These are phyloP conservation scores for Neoscelio sp. DNA, from an alignment of 2,888 invertebrate genomes.

Conservation along the genomic window DNA sequence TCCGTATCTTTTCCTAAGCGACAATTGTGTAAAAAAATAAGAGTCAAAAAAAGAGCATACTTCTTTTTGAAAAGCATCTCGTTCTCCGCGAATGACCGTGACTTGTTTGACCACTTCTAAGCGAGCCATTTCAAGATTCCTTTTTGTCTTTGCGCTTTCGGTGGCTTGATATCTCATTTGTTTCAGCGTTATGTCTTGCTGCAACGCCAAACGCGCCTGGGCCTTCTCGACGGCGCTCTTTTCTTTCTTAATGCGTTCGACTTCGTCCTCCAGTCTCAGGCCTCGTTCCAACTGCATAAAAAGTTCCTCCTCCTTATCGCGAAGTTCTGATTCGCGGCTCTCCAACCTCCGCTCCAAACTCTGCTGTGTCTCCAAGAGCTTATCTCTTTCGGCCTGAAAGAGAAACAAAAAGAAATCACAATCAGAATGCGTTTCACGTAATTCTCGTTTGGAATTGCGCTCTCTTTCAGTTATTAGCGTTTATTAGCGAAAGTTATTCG, in stretches of 20 bases:
- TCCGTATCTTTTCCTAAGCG: too few relatives aligned
- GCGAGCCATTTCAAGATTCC: conserved; percentile 85
- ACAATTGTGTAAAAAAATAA: too few relatives aligned
- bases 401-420: conserved; percentile 2
- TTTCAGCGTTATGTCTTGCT: conserved; percentile 73
- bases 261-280: conserved; percentile 85
- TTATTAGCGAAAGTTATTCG: conserved; percentile 21
- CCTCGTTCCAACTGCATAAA: conserved; percentile 86
- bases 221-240: conserved; percentile 79
- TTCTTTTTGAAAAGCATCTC: conserved; percentile 85
- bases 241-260: conserved; percentile 77
- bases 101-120: conserved; percentile 86
- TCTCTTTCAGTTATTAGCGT: background rate
- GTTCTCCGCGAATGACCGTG: conserved; percentile 85
- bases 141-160: conserved; percentile 85
- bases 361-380: conserved; percentile 83
- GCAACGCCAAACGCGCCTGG: conserved; percentile 69
- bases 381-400: conserved; percentile 85
- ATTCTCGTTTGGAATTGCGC: too few relatives aligned
- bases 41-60: conserved; percentile 80
- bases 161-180: conserved; percentile 85
- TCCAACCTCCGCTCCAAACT: conserved; percentile 84
- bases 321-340: conserved; percentile 84
- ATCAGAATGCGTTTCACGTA: background rate
- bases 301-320: conserved; percentile 86